Evolutionary conservation across 2,113 vertebrate genomes (phyloP).

Genomic region (Neoarius graeffei): DNA sequence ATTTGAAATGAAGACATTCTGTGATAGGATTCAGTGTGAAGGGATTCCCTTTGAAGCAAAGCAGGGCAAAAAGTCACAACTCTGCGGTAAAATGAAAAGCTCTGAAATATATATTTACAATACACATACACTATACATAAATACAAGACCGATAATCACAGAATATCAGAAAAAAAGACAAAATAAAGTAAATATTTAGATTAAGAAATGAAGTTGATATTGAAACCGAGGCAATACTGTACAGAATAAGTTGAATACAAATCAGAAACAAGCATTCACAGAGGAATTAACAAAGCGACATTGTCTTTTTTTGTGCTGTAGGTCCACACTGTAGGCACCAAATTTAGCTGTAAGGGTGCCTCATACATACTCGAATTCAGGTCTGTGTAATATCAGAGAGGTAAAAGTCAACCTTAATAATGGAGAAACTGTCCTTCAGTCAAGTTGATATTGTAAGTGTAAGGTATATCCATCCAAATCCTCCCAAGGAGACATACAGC

Average conservation of each 20-base stretch:
- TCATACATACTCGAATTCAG: slow-evolving; percentile 43
- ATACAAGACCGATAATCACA: slow-evolving; percentile 99
- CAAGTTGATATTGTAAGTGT: slow-evolving; percentile 37
- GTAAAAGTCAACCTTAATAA: slow-evolving; percentile 48
- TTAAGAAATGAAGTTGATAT: slow-evolving; percentile 84
- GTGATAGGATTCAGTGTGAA: slow-evolving; percentile 86
- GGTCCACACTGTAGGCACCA: slow-evolving; percentile 47
- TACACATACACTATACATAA: slow-evolving; percentile 99
- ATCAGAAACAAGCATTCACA: slow-evolving; percentile 53
- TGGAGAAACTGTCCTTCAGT: slow-evolving; percentile 43
- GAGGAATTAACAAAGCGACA: slow-evolving; percentile 52
- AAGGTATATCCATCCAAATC: slow-evolving; percentile 50
- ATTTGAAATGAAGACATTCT: slow-evolving; percentile 87
- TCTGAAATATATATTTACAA: slow-evolving; percentile 97
- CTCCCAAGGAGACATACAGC: slow-evolving; percentile 61
- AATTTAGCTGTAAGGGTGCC: slow-evolving; percentile 35
- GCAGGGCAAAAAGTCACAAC: slow-evolving; percentile 84
- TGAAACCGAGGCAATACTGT: slow-evolving; percentile 73
- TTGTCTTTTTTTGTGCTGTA: slow-evolving; percentile 42
- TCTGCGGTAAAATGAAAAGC: slow-evolving; percentile 93
- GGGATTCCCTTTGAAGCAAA: slow-evolving; percentile 88
- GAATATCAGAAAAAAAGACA: slow-evolving; percentile 93
- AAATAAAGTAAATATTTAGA: slow-evolving; percentile 89
- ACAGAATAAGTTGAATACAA: slow-evolving; percentile 53
- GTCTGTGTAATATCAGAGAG: slow-evolving; percentile 51